phyloP scores from a whole-genome alignment of 92 coral and sea anemone species.

The Porites divaricata region DNA sequence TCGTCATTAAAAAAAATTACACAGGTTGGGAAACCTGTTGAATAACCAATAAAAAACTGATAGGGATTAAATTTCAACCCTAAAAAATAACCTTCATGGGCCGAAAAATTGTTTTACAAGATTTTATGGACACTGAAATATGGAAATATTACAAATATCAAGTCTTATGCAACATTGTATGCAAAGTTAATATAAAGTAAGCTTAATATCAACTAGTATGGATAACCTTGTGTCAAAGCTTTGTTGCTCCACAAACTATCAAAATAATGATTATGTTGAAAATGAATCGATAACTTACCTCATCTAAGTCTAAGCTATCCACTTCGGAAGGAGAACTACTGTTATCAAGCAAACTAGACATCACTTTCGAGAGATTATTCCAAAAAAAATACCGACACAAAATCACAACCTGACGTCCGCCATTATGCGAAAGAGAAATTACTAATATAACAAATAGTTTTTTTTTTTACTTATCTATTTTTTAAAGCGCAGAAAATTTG shows the following conservation, averaged over 20 bases:
- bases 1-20: too few species aligned
- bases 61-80: neutral
- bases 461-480: neutral
- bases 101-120: too few species aligned
- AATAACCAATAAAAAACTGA: neutral
- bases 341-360: conserved; percentile 57
- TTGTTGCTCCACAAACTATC: too few species aligned
- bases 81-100: too few species aligned
- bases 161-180: neutral
- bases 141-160: neutral
- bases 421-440: conserved; percentile 6
- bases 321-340: conserved; percentile 53
- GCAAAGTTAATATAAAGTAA: neutral
- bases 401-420: conserved; percentile 32
- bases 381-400: neutral
- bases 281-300: conserved; percentile 20
- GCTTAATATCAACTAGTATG: too few species aligned
- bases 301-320: conserved; percentile 46
- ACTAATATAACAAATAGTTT: neutral
- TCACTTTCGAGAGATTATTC: conserved; percentile 13
- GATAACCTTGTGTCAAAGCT: too few species aligned
- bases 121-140: neutral
- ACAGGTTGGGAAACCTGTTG: too few species aligned
- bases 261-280: neutral
- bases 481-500: neutral